These are phyloP conservation scores for Meloidogyne exigua DNA, from an alignment of 1,140 invertebrate genomes.

Conservation along the genomic window DNA sequence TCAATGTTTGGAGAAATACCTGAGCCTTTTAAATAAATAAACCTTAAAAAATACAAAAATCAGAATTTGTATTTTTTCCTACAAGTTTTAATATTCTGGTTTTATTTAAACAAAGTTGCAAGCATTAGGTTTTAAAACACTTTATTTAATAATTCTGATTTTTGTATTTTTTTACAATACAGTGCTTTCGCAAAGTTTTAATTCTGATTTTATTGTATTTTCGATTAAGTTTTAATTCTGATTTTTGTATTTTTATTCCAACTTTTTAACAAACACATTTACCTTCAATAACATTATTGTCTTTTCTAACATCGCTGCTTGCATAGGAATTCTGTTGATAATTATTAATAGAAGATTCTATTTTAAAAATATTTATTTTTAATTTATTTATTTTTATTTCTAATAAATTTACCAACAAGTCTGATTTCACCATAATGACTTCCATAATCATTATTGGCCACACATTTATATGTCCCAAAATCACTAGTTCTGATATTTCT, in stretches of 20 bases:
- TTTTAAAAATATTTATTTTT: not conserved
- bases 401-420: slow-evolving; percentile 31
- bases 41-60: not conserved
- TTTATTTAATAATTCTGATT: too few relatives aligned
- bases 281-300: slow-evolving; percentile 18
- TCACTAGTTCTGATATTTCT: slow-evolving; percentile 31
- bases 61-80: too few relatives aligned
- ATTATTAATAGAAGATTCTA: slow-evolving; percentile 26
- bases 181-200: too few relatives aligned
- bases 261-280: not conserved
- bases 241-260: not conserved
- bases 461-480: slow-evolving; percentile 43
- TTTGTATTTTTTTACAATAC: not conserved
- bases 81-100: too few relatives aligned
- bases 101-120: too few relatives aligned
- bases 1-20: slow-evolving; percentile 19
- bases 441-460: slow-evolving; percentile 51
- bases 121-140: too few relatives aligned
- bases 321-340: not conserved
- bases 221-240: too few relatives aligned
- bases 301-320: not conserved
- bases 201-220: not conserved
- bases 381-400: not conserved
- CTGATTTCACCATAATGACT: slow-evolving; percentile 48
- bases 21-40: slow-evolving; percentile 9